A percentile compares a stretch with the other conserved stretches of the same genome.
These are phyloP conservation scores for Ciconia stormi DNA, from an alignment of 2,113 vertebrate species.

Conservation along the genomic window DNA sequence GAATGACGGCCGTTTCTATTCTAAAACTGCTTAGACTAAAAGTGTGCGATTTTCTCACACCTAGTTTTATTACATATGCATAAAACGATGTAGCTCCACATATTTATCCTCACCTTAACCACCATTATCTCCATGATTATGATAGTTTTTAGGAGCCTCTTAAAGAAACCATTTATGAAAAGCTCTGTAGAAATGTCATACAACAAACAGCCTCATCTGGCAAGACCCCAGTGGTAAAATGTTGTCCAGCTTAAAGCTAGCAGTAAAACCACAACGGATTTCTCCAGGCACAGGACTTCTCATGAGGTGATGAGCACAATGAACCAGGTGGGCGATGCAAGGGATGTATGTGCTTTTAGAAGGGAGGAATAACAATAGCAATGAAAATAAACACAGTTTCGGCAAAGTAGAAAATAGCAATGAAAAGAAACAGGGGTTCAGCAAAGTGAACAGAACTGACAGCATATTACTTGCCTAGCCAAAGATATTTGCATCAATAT, in stretches of 20 bases:
- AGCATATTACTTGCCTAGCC: background rate
- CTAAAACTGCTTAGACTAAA: background rate
- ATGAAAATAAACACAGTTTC: background rate
- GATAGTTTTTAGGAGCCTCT: background rate
- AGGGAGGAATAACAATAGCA: background rate
- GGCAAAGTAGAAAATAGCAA: background rate
- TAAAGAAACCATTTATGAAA: background rate
- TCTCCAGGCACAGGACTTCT: background rate
- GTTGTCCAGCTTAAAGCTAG: background rate
- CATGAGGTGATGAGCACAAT: background rate
- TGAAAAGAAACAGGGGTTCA: background rate
- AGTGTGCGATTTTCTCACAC: background rate
- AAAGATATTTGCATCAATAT: slow-evolving; percentile 48
- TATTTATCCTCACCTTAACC: background rate
- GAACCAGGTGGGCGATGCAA: background rate
- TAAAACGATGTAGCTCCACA: background rate
- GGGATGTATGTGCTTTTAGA: background rate
- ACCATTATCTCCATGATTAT: background rate
- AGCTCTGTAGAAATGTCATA: background rate
- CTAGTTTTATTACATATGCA: background rate
- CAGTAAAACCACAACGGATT: background rate
- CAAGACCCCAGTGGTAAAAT: background rate
- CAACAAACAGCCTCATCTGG: background rate
- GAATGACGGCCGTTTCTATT: background rate
- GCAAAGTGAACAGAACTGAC: background rate